Percentiles rank a stretch among this genome's conserved stretches.
These are phyloP conservation scores for Astreopora myriophthalma DNA, from an alignment of 64 coral and sea anemone species.

Conservation along the genomic window DNA sequence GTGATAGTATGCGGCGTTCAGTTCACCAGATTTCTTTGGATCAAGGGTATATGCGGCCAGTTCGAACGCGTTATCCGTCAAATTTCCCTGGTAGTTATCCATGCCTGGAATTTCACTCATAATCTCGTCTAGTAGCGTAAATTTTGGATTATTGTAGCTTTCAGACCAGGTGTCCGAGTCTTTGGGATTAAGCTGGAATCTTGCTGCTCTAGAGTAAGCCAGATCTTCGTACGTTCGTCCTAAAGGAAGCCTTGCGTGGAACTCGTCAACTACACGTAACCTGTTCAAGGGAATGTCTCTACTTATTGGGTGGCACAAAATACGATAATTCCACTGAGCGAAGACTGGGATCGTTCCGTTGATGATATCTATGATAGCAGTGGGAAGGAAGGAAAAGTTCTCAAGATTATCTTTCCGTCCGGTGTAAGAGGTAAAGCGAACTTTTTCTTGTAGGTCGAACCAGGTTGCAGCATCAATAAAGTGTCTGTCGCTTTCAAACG, in stretches of 20 bases:
- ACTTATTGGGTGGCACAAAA: slow-evolving; percentile 74
- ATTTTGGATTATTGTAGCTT: not conserved
- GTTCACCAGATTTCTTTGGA: slow-evolving; percentile 40
- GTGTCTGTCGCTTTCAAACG: slow-evolving; percentile 81
- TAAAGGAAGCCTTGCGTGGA: slow-evolving; percentile 19
- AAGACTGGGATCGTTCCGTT: slow-evolving; percentile 52
- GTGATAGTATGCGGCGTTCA: slow-evolving; percentile 71
- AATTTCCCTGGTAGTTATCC: slow-evolving; percentile 63
- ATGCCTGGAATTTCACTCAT: slow-evolving; percentile 81
- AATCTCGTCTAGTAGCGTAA: slow-evolving; percentile 49
- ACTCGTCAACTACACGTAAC: slow-evolving; percentile 69
- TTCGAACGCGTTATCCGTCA: slow-evolving; percentile 66
- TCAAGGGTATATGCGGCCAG: slow-evolving; percentile 47
- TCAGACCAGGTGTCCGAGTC: slow-evolving; percentile 65
- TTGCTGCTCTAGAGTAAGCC: slow-evolving; percentile 28
- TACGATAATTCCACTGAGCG: slow-evolving; percentile 87
- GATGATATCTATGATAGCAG: slow-evolving; percentile 61
- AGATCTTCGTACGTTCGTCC: slow-evolving; percentile 43
- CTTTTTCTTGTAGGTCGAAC: slow-evolving; percentile 86
- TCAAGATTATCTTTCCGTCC: slow-evolving; percentile 82
- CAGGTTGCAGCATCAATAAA: slow-evolving; percentile 73
- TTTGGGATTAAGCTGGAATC: slow-evolving; percentile 74
- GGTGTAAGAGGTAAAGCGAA: slow-evolving; percentile 81
- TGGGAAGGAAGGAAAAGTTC: slow-evolving; percentile 81
- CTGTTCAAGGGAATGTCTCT: slow-evolving; percentile 61